Evolutionary conservation across 2,888 invertebrate species (phyloP), one percentile per base, ranked within the genome.

Genomic region (Odontocolon sp.): DNA sequence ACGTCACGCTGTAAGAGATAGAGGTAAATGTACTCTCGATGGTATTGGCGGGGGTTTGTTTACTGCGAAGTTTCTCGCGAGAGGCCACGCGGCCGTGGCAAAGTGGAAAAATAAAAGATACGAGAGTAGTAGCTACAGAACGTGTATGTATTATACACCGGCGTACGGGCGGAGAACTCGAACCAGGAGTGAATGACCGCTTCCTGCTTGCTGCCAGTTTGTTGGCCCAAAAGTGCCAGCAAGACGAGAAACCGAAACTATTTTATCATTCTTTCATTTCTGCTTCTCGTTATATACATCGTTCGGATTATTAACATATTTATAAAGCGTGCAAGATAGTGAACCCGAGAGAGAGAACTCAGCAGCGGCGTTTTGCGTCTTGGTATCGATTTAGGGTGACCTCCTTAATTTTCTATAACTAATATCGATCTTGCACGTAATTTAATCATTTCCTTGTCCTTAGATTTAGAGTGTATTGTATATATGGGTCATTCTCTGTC

Each of bases 1-100:
- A 38, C 40, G 11, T 26, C 40, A 11, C 4, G 28, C 47, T 11
- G 26, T 47, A 8, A 59, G 40, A 28, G 67, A 71, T 38, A 50
- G 80, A 79, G 78, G 78, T 82, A 81, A 80, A 83, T 47, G 81
- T 45, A 78, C 80, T 79, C n/a, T n/a, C n/a, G n/a, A 50, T 31
- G 52, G 0, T 5, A 42, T 54, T 45, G 42, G 21, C 36, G 33
- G 42, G 50, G 69, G 73, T 82, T 81, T 81, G 82, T 81, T 84
- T 80, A 82, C 79, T 82, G 80, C 82, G 84, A 76, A 81, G 80
- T 83, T 79, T 40, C 11, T 45, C 21, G 45, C 45, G 21, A 54
- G 63, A 56, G 28, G 14, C 40, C 52, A 50, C 56, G 54, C 45
- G 59, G 14, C 26, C 40, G 8, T 11, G 11, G 9, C 61, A 6